Percentiles rank a stretch among this genome's conserved stretches.
These are phyloP conservation scores for Epinephelus moara DNA, from an alignment of 2,113 vertebrate species.

Conservation along the genomic window DNA sequence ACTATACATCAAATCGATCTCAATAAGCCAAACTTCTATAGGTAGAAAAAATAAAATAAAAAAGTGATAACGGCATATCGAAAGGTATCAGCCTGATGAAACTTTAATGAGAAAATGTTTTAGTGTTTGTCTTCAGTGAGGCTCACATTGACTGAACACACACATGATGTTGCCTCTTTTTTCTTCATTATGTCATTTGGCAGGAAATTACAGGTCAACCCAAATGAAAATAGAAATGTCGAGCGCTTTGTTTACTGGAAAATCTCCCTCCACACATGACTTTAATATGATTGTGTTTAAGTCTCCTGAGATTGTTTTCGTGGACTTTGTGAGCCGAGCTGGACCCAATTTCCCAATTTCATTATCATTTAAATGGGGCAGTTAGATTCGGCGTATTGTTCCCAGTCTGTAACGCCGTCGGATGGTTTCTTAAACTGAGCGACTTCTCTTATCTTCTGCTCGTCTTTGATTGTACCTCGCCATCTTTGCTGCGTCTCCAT, in stretches of 20 bases:
- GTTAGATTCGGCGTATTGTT: not conserved
- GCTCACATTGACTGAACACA: not conserved
- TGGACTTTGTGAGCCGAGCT: not conserved
- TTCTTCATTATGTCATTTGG: conserved; percentile 28
- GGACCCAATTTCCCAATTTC: conserved; percentile 1
- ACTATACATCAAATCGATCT: conserved; percentile 11
- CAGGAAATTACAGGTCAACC: conserved; percentile 32
- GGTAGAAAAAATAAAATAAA: not conserved
- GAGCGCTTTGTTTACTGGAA: conserved; percentile 41
- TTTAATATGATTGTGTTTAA: conserved; percentile 29
- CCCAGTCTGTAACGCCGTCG: not conserved
- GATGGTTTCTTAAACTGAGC: conserved; percentile 16
- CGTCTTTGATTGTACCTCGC: conserved; percentile 25
- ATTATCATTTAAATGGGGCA: conserved; percentile 60
- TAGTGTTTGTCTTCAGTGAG: not conserved
- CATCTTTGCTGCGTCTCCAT: not conserved
- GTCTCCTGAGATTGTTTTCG: conserved; percentile 9
- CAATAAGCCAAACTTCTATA: not conserved
- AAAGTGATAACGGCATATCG: not conserved
- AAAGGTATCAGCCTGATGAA: not conserved
- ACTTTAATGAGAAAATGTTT: conserved; percentile 17
- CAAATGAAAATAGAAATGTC: conserved; percentile 51
- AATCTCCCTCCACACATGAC: conserved; percentile 6
- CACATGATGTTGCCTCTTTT: not conserved
- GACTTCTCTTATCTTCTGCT: conserved; percentile 34